Percentiles rank a stretch among this genome's conserved stretches.
These are phyloP conservation scores for Trididemnum clinides DNA, from an alignment of 23 tunicate genomes.

Conservation along the genomic window DNA sequence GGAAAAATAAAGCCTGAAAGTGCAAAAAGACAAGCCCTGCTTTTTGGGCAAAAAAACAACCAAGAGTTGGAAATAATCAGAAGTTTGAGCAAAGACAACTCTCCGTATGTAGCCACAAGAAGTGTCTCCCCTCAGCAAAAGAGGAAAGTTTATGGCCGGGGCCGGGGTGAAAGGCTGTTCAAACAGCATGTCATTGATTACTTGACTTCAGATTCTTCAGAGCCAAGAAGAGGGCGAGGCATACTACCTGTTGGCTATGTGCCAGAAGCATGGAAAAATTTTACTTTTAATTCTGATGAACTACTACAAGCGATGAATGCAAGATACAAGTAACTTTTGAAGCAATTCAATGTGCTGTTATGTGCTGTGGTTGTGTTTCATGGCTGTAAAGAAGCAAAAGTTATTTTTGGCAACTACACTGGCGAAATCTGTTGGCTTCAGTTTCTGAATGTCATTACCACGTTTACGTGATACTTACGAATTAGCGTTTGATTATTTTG, in stretches of 20 bases:
- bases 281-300: slow-evolving; percentile 45
- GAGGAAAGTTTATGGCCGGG: slow-evolving; percentile 17
- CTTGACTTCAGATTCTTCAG: background rate
- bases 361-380: no score
- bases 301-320: slow-evolving; percentile 43
- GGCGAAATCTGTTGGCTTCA: no score
- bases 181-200: background rate
- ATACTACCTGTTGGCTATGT: background rate
- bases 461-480: no score
- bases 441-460: no score
- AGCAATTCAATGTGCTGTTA: no score
- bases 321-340: slow-evolving; percentile 7
- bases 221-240: slow-evolving; percentile 13
- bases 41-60: slow-evolving; percentile 30
- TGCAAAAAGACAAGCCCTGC: slow-evolving; percentile 29
- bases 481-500: no score
- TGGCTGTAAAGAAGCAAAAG: no score
- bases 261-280: slow-evolving; percentile 78
- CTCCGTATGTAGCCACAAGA: background rate
- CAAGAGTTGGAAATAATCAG: slow-evolving; percentile 41
- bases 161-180: slow-evolving; percentile 56
- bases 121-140: slow-evolving; percentile 10
- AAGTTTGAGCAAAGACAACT: slow-evolving; percentile 6
- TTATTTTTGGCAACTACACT: no score
- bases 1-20: background rate